Evolutionary conservation across 2,797 vertebrate genomes (phyloP).

Genomic region (Trematomus bernacchii): DNA sequence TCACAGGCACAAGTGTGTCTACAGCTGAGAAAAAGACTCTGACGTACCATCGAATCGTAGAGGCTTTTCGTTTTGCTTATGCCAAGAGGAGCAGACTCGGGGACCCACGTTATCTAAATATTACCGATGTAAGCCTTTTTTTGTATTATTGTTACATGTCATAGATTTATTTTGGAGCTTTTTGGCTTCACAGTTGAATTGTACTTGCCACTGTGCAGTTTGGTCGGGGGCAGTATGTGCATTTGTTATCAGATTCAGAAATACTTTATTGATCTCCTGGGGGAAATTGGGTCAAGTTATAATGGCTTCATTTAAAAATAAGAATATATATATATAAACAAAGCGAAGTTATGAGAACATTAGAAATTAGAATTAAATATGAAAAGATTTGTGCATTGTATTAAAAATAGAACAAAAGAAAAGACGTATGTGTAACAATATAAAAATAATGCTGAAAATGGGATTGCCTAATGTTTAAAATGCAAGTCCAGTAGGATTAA

Average conservation of each 20-base stretch:
- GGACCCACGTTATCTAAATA: slow-evolving; percentile 92
- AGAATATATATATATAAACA: too few species aligned
- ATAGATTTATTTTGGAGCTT: slow-evolving; percentile 6
- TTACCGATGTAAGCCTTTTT: slow-evolving; percentile 87
- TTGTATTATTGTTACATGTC: neutral
- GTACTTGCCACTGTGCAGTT: neutral
- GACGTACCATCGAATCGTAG: slow-evolving; percentile 95
- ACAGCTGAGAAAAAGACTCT: slow-evolving; percentile 88
- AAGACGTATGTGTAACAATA: too few species aligned
- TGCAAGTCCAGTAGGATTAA: too few species aligned
- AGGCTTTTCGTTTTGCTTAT: slow-evolving; percentile 96
- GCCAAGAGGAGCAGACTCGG: slow-evolving; percentile 95
- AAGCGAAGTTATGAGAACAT: too few species aligned
- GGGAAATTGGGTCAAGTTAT: too few species aligned
- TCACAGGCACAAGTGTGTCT: slow-evolving; percentile 88
- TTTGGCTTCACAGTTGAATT: neutral
- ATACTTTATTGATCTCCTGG: too few species aligned
- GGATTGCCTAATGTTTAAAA: too few species aligned
- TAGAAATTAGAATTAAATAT: too few species aligned
- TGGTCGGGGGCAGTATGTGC: neutral
- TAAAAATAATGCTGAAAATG: too few species aligned
- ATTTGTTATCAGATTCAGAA: neutral
- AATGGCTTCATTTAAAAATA: too few species aligned
- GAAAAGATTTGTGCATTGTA: too few species aligned
- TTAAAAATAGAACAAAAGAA: too few species aligned